Evolutionary conservation across 2,113 vertebrate species (phyloP), one percentile per base, ranked within the genome.

Genomic region (Mastomys natalensis): DNA sequence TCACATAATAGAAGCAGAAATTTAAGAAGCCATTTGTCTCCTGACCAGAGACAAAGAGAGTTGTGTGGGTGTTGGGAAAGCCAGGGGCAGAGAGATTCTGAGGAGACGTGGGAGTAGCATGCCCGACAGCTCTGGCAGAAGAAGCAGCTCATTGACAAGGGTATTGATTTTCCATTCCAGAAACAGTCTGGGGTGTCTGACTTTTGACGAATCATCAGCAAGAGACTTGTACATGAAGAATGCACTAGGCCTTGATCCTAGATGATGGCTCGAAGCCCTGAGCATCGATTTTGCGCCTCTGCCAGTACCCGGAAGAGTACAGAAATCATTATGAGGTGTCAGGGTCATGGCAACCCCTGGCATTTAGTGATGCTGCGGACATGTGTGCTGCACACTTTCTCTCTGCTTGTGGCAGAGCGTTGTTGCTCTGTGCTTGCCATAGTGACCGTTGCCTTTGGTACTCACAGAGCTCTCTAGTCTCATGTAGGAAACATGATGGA

Each of bases 1-100:
- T 97, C 95, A 94, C 96, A 97, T 94, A 97, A 96, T 92, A 94
- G 95, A 58, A 76, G 60, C 66, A 0, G 89, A 97, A 96, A 97
- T 97, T 92, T 97, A 96, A 96, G 95, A 97, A 94, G 87, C 86
- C 62, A 94, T n/a, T 94, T 94, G 76, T 76, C 77, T 97, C 73
- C 60, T 86, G 55, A 73, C 11, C 51, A n/a, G 81, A 94, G 73
- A 95, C 92, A 96, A 97, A 97, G 94, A 85, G 82, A 68, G 24
- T 95, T 84, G 73, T 6, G 51, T 21, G 16, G 72, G 76, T 51
- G 16, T 58, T 88, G 51, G 77, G 53, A 88, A 87, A 62, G 73
- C 76, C 55, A 77, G 51, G 77, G 73, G 53, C 40, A 8, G 15
- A 53, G 72, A 55, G 89, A 62, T 62, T 53, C 10, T 1, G 66